Evolutionary conservation across 2,113 vertebrate species (phyloP), one percentile per base, ranked within the genome.

Genomic region (Centrocercus urophasianus): DNA sequence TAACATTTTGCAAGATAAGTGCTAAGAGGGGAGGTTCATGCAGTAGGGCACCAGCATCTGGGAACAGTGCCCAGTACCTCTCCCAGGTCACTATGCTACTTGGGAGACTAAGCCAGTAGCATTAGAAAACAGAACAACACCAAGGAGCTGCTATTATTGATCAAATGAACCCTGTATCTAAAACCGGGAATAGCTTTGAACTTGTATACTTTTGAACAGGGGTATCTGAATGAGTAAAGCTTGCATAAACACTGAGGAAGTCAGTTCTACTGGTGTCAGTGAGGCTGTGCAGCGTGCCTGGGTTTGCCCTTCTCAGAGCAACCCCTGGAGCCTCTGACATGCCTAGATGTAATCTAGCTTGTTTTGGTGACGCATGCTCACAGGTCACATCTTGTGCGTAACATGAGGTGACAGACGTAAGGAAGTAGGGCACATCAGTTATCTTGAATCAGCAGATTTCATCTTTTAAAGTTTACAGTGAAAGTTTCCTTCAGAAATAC

Each of bases 301-400:
- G 36, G 43, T 85, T 19, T 72, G 86, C n/a, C 80, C 8, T 13
- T 21, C 73, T 71, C 14, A 0, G 10, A 24, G 52, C 0, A 6
- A 28, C 52, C 81, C 40, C 67, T 43, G 83, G 13, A 38, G 30
- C 36, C 72, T 82, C 84, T 92, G 86, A 63, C 5, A 7, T 77
- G 78, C 25, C 10, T 21, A 85, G 93, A 60, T 95, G 61, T 61
- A 82, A 96, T 89, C 96, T 93, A 57, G 40, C 38, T 17, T 13
- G 42, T n/a, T n/a, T 79, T 74, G 65, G 34, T 60, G 75, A 69
- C 20, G 72, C 50, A 8, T 19, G 85, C 83, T 67, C 75, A 40
- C 69, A 28, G 76, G 94, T 93, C 88, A 95, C 91, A 95, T 93
- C 95, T 95, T 2, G 79, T 95, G 76, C 34, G 65, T 91, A 94